These are phyloP conservation scores for Lacanobia wlatinum DNA, from an alignment of 2,888 invertebrate genomes.

Conservation along the genomic window DNA sequence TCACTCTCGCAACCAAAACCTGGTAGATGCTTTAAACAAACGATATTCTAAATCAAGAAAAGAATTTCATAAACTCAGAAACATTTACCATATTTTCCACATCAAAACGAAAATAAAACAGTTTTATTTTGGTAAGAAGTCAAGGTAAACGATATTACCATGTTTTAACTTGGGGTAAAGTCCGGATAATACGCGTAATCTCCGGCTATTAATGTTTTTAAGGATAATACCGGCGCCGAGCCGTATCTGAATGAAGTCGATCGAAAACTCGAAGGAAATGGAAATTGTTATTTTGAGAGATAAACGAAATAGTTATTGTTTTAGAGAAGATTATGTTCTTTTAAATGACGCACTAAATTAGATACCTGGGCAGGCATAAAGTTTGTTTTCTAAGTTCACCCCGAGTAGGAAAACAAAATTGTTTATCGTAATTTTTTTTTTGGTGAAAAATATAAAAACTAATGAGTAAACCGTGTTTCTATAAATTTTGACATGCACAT, in stretches of 20 bases:
- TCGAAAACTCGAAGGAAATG: conserved; percentile 46
- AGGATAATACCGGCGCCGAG: conserved; percentile 41
- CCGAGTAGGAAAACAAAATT: no score
- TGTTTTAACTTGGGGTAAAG: conserved; percentile 34
- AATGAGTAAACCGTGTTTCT: no score
- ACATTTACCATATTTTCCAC: conserved; percentile 2
- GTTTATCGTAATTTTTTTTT: no score
- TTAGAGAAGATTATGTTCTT: background rate
- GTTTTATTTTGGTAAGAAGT: conserved; percentile 35
- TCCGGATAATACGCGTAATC: conserved; percentile 49
- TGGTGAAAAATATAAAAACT: no score
- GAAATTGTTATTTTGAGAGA: conserved; percentile 32
- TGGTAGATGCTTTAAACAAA: background rate
- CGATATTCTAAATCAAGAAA: background rate
- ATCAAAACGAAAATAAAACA: conserved; percentile 17
- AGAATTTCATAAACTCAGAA: conserved; percentile 1
- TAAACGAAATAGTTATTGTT: conserved; percentile 40
- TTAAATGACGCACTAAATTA: background rate
- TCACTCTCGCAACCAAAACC: no score
- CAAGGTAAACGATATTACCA: conserved; percentile 46
- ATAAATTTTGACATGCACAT: no score
- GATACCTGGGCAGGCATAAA: background rate
- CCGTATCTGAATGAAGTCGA: conserved; percentile 31
- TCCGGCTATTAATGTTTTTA: conserved; percentile 52
- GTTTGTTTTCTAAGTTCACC: no score